Evolutionary conservation across 2,797 vertebrate species (phyloP).

Genomic region (Cirrhinus molitorella): DNA sequence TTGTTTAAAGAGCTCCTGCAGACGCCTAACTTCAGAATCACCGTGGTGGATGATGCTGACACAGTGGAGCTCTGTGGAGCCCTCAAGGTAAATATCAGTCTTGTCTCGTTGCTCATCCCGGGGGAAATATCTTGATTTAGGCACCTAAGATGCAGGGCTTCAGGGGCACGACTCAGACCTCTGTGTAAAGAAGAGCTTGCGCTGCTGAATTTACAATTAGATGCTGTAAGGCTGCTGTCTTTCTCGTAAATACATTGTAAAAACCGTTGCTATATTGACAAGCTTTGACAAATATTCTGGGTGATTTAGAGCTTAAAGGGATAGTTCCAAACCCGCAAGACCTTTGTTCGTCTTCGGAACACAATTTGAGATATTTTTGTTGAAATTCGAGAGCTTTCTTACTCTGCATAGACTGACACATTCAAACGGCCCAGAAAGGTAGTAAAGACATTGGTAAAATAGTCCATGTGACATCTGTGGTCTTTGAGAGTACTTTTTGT

Average conservation of each 20-base stretch:
- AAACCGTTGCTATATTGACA: constrained; percentile 1
- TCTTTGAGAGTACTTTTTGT: no score
- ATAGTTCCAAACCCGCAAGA: background rate
- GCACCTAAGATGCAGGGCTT: constrained; percentile 10
- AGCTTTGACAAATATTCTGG: background rate
- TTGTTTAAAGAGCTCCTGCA: constrained; percentile 94
- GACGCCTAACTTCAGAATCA: constrained; percentile 92
- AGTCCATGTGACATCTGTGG: no score
- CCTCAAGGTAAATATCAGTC: constrained; percentile 82
- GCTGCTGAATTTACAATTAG: constrained; percentile 11
- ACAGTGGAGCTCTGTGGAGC: constrained; percentile 93
- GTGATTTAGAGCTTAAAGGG: background rate
- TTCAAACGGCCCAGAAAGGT: no score
- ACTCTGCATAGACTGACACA: no score
- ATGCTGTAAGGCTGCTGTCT: background rate
- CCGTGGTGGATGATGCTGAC: constrained; percentile 90
- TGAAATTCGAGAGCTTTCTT: no score
- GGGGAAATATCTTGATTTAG: constrained; percentile 7
- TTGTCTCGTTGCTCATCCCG: constrained; percentile 36
- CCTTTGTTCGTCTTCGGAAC: background rate
- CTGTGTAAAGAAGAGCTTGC: constrained; percentile 6
- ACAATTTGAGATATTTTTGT: background rate
- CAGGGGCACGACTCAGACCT: background rate
- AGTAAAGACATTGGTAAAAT: no score
- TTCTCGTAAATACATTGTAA: constrained; percentile 19